Percentiles rank a stretch among this genome's conserved stretches.
Evolutionary conservation across 2,797 vertebrate genomes (phyloP).

Genomic region (Lutjanus campechanus): DNA sequence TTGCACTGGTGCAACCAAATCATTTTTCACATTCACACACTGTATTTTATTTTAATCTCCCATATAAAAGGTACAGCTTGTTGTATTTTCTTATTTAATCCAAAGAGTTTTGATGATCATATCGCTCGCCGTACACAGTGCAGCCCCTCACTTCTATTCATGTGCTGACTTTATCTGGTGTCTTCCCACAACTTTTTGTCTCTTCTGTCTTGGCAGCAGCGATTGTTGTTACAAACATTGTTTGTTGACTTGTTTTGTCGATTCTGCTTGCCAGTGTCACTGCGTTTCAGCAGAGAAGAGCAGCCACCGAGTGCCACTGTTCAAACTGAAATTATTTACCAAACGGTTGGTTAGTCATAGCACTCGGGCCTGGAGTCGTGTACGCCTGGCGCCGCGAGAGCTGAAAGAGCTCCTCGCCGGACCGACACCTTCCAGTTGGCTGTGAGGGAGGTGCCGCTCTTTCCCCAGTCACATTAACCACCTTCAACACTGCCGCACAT

Average conservation of each 20-base stretch:
- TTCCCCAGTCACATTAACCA: conserved; percentile 1
- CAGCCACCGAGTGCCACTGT: conserved; percentile 19
- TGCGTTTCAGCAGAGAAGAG: conserved; percentile 13
- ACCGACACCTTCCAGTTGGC: conserved; percentile 48
- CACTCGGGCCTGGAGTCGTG: conserved; percentile 1
- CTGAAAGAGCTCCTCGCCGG: conserved; percentile 24
- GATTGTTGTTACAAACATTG: conserved; percentile 28
- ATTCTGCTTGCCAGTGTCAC: conserved; percentile 15
- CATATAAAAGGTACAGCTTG: background rate
- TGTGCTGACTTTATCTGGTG: conserved; percentile 2
- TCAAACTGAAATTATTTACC: conserved; percentile 39
- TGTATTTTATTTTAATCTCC: background rate
- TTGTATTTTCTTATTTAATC: background rate
- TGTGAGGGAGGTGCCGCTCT: conserved; percentile 39
- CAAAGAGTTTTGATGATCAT: background rate
- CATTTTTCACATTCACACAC: too few relatives aligned
- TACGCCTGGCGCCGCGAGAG: background rate
- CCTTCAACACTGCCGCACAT: conserved; percentile 38
- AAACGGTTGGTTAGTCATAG: conserved; percentile 40
- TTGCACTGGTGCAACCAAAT: too few relatives aligned
- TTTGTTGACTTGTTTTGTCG: conserved; percentile 55
- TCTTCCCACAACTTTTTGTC: conserved; percentile 17
- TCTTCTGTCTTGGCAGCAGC: conserved; percentile 22
- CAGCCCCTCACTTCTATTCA: background rate
- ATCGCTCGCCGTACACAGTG: background rate